These are phyloP conservation scores for Cataglyphis altisquamis DNA, from an alignment of 2,888 invertebrate species.

Conservation along the genomic window DNA sequence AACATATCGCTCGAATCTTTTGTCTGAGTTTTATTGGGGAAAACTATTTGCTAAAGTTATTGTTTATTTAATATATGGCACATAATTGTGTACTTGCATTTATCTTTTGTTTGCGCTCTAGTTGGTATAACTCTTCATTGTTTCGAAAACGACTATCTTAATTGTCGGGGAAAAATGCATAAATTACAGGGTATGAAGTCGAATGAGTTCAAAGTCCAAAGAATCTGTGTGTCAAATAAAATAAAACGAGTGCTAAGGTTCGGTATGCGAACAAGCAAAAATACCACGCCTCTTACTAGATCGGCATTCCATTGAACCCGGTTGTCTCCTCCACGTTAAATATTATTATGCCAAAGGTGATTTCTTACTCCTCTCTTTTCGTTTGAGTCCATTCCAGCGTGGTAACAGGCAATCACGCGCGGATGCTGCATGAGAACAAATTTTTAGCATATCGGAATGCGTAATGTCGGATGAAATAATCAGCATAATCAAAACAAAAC, in stretches of 20 bases:
- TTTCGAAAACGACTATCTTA: slow-evolving; percentile 1
- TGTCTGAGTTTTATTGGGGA: not conserved
- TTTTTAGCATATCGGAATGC: not conserved
- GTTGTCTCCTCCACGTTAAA: slow-evolving; percentile 7
- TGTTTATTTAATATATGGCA: not conserved
- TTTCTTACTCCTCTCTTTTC: slow-evolving; percentile 60
- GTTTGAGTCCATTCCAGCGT: slow-evolving; percentile 41
- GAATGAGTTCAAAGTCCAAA: not conserved
- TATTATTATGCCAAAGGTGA: slow-evolving; percentile 67
- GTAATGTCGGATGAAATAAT: not conserved
- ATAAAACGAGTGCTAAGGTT: slow-evolving; percentile 68
- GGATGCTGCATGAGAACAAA: not conserved
- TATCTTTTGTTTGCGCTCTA: not conserved
- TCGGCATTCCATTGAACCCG: slow-evolving; percentile 78
- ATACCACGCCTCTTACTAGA: slow-evolving; percentile 80
- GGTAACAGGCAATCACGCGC: slow-evolving; percentile 3
- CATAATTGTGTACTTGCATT: not conserved
- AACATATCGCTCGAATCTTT: not conserved
- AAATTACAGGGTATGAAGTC: slow-evolving; percentile 28
- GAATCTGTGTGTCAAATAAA: slow-evolving; percentile 62
- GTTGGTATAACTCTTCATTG: not conserved
- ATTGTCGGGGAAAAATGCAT: slow-evolving; percentile 38
- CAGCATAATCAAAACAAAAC: not conserved
- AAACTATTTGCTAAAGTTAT: not conserved
- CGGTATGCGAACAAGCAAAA: slow-evolving; percentile 74